Conservation (phyloP, 2,888 invertebrate species). For the Rhingia campestris region DNA sequence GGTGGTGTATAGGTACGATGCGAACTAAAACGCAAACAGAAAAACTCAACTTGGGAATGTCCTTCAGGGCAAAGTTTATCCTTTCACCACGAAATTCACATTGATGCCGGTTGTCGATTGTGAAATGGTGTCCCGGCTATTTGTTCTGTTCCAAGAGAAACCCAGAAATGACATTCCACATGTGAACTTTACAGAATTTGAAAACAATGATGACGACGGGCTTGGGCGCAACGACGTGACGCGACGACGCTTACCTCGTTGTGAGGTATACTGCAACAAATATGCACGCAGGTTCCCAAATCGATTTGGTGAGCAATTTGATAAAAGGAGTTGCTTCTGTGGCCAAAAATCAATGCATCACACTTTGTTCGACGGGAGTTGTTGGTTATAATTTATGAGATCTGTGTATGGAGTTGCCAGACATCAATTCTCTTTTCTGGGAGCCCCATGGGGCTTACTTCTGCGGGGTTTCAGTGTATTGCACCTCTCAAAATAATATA, state of each 20-base stretch:
- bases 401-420: slow-evolving; percentile 28
- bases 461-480: too few relatives aligned
- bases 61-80: slow-evolving; percentile 63
- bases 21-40: slow-evolving; percentile 4
- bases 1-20: not conserved
- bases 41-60: slow-evolving; percentile 24
- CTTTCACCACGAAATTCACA: slow-evolving; percentile 55
- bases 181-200: slow-evolving; percentile 51
- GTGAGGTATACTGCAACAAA: slow-evolving; percentile 7
- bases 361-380: slow-evolving; percentile 48
- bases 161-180: slow-evolving; percentile 29
- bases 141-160: slow-evolving; percentile 9
- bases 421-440: too few relatives aligned
- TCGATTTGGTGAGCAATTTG: slow-evolving; percentile 55
- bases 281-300: not conserved
- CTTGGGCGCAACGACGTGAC: slow-evolving; percentile 14
- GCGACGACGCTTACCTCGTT: slow-evolving; percentile 44
- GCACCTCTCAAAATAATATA: too few relatives aligned
- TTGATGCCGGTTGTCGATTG: slow-evolving; percentile 34
- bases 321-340: slow-evolving; percentile 44
- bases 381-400: slow-evolving; percentile 61
- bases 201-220: slow-evolving; percentile 35
- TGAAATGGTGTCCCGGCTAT: not conserved
- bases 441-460: too few relatives aligned
- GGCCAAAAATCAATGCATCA: slow-evolving; percentile 48